Evolutionary conservation across 2,888 invertebrate genomes (phyloP), one percentile per base, ranked within the genome.

Genomic region (Philaethria dido): DNA sequence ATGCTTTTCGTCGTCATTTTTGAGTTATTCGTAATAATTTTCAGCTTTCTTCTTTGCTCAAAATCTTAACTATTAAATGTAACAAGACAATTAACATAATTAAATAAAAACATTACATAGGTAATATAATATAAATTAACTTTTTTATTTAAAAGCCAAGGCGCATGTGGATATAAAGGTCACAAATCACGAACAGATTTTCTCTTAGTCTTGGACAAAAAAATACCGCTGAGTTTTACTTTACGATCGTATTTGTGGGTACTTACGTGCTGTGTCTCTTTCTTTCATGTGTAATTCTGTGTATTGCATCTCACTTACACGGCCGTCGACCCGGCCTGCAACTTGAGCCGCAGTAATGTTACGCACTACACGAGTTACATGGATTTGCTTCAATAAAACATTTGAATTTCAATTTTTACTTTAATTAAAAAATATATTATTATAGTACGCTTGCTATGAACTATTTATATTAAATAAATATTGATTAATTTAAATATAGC

Each of bases 291-390:
- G 2, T 8, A 62, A 68, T 59, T 25, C 16, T 76, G 74, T 73
- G 48, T 66, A 9, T 5, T 29, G 42, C 36, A 5, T 86, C 81
- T 70, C 76, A 55, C 66, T 86, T 78, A 72, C 79, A 77, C 85
- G 87, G 87, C 73, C 87, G 85, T 85, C 87, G 87, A 87, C 87
- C 87, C 82, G 80, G 75, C 73, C 75, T 64, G 74, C 71, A 78
- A 66, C 66, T 61, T 67, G 66, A 69, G 69, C 70, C 62, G 68
- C 65, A 65, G 63, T 62, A 66, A 71, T 68, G 64, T 70, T 52
- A 71, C 70, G 64, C 68, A 70, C 60, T 45, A 60, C 18, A 33
- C 44, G 16, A 44, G 25, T 60, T 29, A 44, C 29, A 45, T 44
- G 45, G 60, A 14, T 60, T 60, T 60, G 60, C 60, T 45, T 60